Percentiles rank a stretch among this genome's conserved stretches.
Conservation (phyloP, 1,140 invertebrate genomes). For the Camponotus floridanus region DNA sequence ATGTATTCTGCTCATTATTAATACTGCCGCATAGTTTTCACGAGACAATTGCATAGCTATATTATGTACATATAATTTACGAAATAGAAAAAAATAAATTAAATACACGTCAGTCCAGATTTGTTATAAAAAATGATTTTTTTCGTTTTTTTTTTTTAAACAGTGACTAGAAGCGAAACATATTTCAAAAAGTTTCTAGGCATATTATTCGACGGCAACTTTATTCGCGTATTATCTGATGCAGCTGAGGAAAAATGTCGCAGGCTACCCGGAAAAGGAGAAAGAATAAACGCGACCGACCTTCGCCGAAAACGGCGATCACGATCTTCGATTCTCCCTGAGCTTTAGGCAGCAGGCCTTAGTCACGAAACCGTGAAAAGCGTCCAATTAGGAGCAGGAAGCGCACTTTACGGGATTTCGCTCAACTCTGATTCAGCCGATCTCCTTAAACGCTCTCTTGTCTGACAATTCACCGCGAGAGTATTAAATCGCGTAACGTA, state of each 20-base stretch:
- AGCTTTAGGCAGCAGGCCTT: conserved; percentile 67
- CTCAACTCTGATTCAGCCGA: conserved; percentile 71
- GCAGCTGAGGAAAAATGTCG: conserved; percentile 7
- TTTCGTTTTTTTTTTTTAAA: background rate
- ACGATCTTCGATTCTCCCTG: conserved; percentile 58
- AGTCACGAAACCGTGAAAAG: conserved; percentile 76
- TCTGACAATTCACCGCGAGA: conserved; percentile 63
- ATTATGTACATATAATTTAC: background rate
- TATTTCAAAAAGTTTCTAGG: background rate
- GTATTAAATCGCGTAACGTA: conserved; percentile 4
- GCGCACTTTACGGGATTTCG: conserved; percentile 31
- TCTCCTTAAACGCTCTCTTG: conserved; percentile 71
- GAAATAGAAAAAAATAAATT: conserved; percentile 6
- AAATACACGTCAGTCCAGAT: background rate
- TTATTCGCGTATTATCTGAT: conserved; percentile 18
- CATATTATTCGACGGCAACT: background rate
- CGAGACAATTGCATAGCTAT: background rate
- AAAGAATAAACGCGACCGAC: conserved; percentile 55
- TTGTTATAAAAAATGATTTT: background rate
- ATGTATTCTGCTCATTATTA: conserved; percentile 84
- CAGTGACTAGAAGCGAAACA: background rate
- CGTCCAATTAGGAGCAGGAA: conserved; percentile 78
- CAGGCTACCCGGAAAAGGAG: conserved; percentile 47
- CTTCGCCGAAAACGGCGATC: conserved; percentile 64
- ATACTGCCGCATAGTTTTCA: conserved; percentile 65